Conservation (phyloP, 2,888 invertebrate species). For the Tupiocoris notatus region DNA sequence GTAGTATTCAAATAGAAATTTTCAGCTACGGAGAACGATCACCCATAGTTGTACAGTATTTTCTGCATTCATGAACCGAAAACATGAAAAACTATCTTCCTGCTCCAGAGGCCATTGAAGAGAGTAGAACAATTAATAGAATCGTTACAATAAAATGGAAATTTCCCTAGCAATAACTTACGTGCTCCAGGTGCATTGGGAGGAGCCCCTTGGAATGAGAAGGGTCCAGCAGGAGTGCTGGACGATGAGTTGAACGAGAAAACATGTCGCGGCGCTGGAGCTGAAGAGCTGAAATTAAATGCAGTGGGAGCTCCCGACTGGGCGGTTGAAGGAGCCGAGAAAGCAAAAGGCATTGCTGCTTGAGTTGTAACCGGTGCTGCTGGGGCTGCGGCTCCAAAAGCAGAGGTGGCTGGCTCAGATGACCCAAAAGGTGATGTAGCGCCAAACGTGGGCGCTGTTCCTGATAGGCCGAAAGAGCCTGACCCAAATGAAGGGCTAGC, state of each 20-base stretch:
- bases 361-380: slow-evolving; percentile 1
- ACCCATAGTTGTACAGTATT: too few relatives aligned
- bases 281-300: slow-evolving; percentile 10
- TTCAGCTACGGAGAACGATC: too few relatives aligned
- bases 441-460: slow-evolving; percentile 5
- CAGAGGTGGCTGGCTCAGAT: slow-evolving; percentile 11
- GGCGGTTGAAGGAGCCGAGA: slow-evolving; percentile 14
- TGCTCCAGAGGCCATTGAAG: too few relatives aligned
- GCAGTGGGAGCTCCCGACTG: not conserved
- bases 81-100: too few relatives aligned
- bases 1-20: too few relatives aligned
- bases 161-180: too few relatives aligned
- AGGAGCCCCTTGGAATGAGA: slow-evolving; percentile 15
- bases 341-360: slow-evolving; percentile 34
- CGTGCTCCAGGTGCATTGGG: not conserved
- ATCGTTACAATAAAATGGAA: too few relatives aligned
- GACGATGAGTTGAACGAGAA: slow-evolving; percentile 39
- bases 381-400: slow-evolving; percentile 14
- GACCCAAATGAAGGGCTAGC: slow-evolving; percentile 13
- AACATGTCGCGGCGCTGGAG: slow-evolving; percentile 17
- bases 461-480: not conserved
- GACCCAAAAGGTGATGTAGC: slow-evolving; percentile 1
- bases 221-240: slow-evolving; percentile 5
- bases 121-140: too few relatives aligned
- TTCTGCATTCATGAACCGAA: too few relatives aligned